Conservation (phyloP, 2,888 invertebrate species). For the Ligdia adustata region DNA sequence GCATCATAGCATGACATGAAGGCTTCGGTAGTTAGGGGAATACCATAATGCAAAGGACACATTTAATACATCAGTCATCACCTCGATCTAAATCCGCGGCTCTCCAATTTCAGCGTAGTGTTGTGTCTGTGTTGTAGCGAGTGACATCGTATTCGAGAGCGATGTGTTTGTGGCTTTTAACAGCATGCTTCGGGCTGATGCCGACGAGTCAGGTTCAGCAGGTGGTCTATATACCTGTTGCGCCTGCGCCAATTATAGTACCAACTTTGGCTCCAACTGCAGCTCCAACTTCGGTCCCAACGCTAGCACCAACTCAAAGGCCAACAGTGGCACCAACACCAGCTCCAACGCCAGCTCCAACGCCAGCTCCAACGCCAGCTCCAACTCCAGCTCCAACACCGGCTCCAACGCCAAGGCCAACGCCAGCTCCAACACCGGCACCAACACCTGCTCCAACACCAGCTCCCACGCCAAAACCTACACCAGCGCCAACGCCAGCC, state of each 20-base stretch:
- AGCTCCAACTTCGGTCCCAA: constrained; percentile 37
- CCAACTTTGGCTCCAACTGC: constrained; percentile 60
- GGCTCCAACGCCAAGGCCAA: constrained; percentile 3
- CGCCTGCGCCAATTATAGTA: constrained; percentile 68
- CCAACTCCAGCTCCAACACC: neutral
- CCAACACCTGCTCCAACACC: neutral
- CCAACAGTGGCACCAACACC: neutral
- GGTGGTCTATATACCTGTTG: constrained; percentile 60
- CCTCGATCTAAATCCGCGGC: constrained; percentile 32
- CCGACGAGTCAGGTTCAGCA: constrained; percentile 62
- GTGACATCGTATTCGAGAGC: constrained; percentile 33
- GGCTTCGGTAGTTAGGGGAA: constrained; percentile 78
- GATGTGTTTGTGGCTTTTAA: constrained; percentile 80
- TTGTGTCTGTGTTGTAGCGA: constrained; percentile 17
- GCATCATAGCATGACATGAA: constrained; percentile 81
- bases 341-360: neutral
- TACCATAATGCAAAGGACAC: constrained; percentile 71
- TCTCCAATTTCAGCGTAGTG: constrained; percentile 27
- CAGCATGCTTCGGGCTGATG: constrained; percentile 74
- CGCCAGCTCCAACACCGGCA: neutral
- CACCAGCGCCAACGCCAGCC: neutral
- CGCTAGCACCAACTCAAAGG: neutral
- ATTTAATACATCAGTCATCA: constrained; percentile 67
- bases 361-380: neutral
- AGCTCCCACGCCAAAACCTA: neutral